Evolutionary conservation across 2,797 vertebrate species (phyloP).

Genomic region (Trachurus trachurus): DNA sequence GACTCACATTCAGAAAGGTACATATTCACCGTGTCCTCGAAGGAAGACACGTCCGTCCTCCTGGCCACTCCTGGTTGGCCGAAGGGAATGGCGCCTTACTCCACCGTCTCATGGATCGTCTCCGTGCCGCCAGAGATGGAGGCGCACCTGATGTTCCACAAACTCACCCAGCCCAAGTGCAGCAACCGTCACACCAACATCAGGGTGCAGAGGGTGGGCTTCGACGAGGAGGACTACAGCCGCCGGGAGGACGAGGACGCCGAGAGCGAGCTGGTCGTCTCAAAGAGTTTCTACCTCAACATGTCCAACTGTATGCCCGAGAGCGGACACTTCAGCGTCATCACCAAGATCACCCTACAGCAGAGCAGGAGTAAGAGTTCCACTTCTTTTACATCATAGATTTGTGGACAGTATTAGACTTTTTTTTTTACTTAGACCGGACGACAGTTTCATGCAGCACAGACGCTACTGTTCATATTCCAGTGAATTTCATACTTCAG

Average conservation of each 20-base stretch:
- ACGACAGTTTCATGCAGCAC: too few relatives aligned
- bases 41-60: constrained; percentile 76
- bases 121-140: constrained; percentile 80
- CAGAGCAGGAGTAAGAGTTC: constrained; percentile 69
- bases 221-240: constrained; percentile 77
- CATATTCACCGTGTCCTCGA: constrained; percentile 87
- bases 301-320: constrained; percentile 91
- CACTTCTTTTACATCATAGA: neutral
- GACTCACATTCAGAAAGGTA: constrained; percentile 85
- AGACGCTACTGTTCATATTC: too few relatives aligned
- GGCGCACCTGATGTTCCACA: constrained; percentile 86
- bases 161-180: constrained; percentile 85
- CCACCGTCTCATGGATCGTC: constrained; percentile 91
- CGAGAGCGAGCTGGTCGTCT: constrained; percentile 68
- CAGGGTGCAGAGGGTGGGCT: constrained; percentile 81
- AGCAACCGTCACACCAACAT: constrained; percentile 81
- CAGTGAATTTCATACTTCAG: too few relatives aligned
- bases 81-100: constrained; percentile 80
- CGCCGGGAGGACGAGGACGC: constrained; percentile 86
- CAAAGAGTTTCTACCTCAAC: constrained; percentile 91
- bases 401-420: neutral
- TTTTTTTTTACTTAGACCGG: too few relatives aligned
- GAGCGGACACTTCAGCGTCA: constrained; percentile 78
- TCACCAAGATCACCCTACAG: constrained; percentile 85
- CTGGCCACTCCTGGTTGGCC: constrained; percentile 89